phyloP scores from a whole-genome alignment of 2,113 vertebrate genomes.

The Motacilla alba region DNA sequence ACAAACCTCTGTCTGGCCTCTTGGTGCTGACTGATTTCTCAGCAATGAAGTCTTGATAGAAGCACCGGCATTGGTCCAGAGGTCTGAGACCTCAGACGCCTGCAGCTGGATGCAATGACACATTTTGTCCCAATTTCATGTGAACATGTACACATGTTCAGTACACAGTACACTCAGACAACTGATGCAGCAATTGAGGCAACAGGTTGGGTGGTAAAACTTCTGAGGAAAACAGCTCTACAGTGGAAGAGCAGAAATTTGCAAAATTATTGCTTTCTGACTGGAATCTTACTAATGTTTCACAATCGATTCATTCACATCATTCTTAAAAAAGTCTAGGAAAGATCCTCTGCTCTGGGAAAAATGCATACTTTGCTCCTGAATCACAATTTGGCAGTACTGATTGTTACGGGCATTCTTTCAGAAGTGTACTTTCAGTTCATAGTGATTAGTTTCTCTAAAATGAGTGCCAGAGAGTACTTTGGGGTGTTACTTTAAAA shows the following conservation, averaged over 20 bases:
- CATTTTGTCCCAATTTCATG: not conserved
- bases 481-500: not conserved
- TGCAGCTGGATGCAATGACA: not conserved
- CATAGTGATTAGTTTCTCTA: not conserved
- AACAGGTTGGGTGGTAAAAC: not conserved
- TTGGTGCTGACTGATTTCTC: not conserved
- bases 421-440: not conserved
- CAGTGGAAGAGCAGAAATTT: not conserved
- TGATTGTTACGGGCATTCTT: not conserved
- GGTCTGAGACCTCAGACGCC: not conserved
- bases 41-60: not conserved
- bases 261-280: not conserved
- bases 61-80: not conserved
- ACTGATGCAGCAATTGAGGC: not conserved
- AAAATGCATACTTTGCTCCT: conserved; percentile 18
- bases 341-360: not conserved
- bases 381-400: conserved; percentile 24
- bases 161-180: not conserved
- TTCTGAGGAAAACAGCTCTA: not conserved
- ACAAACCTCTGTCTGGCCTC: not conserved
- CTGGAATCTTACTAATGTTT: not conserved
- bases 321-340: not conserved
- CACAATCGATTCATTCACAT: not conserved
- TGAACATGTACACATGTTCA: not conserved
- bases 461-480: not conserved